Percentiles rank a stretch among this genome's conserved stretches.
Evolutionary conservation across 1,140 invertebrate genomes (phyloP).

Genomic region (Drusus annulatus): DNA sequence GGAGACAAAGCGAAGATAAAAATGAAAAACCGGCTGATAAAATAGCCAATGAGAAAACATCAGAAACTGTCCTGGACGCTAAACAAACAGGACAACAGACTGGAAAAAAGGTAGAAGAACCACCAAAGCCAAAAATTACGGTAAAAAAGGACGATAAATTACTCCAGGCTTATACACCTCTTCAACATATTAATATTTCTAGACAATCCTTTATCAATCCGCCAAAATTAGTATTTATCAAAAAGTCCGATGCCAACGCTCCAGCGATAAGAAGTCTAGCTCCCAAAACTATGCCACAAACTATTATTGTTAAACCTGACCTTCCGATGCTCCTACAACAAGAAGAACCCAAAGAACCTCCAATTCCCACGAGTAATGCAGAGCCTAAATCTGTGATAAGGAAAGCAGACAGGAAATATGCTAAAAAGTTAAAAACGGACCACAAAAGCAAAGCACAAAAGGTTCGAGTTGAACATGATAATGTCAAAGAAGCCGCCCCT

Average conservation of each 20-base stretch:
- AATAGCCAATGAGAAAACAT: constrained; percentile 37
- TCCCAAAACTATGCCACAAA: constrained; percentile 64
- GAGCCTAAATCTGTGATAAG: constrained; percentile 46
- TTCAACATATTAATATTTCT: constrained; percentile 60
- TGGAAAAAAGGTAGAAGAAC: constrained; percentile 61
- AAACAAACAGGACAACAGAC: constrained; percentile 55
- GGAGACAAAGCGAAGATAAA: constrained; percentile 74
- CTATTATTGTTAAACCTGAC: constrained; percentile 64
- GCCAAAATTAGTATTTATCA: constrained; percentile 70
- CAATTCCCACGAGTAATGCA: constrained; percentile 31
- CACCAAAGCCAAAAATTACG: constrained; percentile 62
- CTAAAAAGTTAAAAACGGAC: constrained; percentile 66
- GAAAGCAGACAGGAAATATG: constrained; percentile 65
- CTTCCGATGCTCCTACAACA: constrained; percentile 48
- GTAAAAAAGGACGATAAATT: constrained; percentile 71
- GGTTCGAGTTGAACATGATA: constrained; percentile 53
- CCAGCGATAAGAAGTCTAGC: constrained; percentile 63
- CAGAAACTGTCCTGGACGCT: constrained; percentile 41
- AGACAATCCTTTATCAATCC: constrained; percentile 71
- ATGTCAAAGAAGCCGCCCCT: constrained; percentile 50
- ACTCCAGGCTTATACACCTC: constrained; percentile 66
- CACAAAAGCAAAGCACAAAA: constrained; percentile 61
- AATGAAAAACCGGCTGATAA: constrained; percentile 53
- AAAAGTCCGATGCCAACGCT: constrained; percentile 64
- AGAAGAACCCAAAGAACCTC: constrained; percentile 26